phyloP scores from a whole-genome alignment of 2,888 invertebrate genomes.

The Sialis lutaria region DNA sequence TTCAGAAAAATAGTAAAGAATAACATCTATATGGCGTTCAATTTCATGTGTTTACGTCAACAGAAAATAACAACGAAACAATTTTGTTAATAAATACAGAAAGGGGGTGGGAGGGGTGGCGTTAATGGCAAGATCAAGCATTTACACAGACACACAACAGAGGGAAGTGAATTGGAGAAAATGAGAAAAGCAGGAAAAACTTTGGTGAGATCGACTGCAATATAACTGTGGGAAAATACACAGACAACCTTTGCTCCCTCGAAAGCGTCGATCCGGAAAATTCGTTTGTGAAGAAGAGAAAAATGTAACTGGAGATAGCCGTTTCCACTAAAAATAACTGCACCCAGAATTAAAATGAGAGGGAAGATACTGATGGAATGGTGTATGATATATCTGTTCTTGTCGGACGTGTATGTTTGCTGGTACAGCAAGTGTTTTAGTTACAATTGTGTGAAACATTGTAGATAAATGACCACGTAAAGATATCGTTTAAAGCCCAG shows the following conservation, averaged over 20 bases:
- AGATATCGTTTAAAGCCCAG: not conserved
- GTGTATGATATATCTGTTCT: no score
- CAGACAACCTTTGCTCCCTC: slow-evolving; percentile 19
- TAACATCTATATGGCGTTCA: no score
- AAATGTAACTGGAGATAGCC: slow-evolving; percentile 14
- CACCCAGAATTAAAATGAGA: no score
- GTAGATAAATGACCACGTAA: not conserved
- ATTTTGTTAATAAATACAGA: no score
- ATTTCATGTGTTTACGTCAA: no score
- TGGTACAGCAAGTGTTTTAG: not conserved
- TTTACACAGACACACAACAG: not conserved
- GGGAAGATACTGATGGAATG: no score
- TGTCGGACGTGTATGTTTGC: not conserved
- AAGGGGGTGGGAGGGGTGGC: no score
- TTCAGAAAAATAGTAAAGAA: no score
- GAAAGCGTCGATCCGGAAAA: slow-evolving; percentile 25
- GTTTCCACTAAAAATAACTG: slow-evolving; percentile 4
- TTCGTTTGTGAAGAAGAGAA: slow-evolving; percentile 24
- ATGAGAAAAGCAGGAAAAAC: slow-evolving; percentile 1
- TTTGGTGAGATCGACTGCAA: slow-evolving; percentile 14
- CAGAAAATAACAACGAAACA: no score
- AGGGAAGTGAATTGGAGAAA: not conserved
- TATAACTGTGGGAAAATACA: slow-evolving; percentile 26
- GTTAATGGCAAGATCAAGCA: no score
- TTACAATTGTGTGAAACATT: not conserved